Conservation (phyloP, 1,140 invertebrate species). For the Dreissena rostriformis region DNA sequence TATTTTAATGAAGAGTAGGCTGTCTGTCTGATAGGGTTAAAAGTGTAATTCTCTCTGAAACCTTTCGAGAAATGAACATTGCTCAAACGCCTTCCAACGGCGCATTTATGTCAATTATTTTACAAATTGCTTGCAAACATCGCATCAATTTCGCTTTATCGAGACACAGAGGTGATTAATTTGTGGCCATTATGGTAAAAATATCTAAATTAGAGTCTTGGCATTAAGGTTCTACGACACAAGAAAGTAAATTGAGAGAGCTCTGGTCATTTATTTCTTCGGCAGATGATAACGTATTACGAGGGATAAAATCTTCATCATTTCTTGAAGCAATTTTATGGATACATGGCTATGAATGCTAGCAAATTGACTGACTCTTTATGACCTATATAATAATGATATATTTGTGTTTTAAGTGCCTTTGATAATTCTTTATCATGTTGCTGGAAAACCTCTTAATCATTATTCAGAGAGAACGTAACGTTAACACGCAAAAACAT, state of each 20-base stretch:
- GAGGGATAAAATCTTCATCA: slow-evolving; percentile 52
- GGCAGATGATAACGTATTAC: slow-evolving; percentile 57
- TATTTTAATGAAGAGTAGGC: too few species aligned
- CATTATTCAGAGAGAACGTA: too few species aligned
- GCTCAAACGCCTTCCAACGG: background rate
- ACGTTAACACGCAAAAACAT: too few species aligned
- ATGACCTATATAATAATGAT: too few species aligned
- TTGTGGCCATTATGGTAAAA: slow-evolving; percentile 56
- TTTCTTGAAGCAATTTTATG: slow-evolving; percentile 1
- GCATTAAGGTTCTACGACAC: slow-evolving; percentile 46
- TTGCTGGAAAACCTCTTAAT: too few species aligned
- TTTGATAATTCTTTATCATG: too few species aligned
- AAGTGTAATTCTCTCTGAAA: too few species aligned
- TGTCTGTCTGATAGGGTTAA: too few species aligned
- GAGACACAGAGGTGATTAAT: slow-evolving; percentile 55
- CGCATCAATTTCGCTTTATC: slow-evolving; percentile 59
- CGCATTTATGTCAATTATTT: slow-evolving; percentile 62
- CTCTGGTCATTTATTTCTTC: slow-evolving; percentile 53
- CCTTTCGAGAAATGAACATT: slow-evolving; percentile 46
- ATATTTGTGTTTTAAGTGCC: too few species aligned
- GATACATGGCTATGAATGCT: too few species aligned
- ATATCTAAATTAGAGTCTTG: slow-evolving; percentile 51
- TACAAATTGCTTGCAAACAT: slow-evolving; percentile 60
- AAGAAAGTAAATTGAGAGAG: slow-evolving; percentile 52
- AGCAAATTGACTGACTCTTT: background rate